Conservation (phyloP, 1,140 invertebrate genomes). For the Listronotus bonariensis region DNA sequence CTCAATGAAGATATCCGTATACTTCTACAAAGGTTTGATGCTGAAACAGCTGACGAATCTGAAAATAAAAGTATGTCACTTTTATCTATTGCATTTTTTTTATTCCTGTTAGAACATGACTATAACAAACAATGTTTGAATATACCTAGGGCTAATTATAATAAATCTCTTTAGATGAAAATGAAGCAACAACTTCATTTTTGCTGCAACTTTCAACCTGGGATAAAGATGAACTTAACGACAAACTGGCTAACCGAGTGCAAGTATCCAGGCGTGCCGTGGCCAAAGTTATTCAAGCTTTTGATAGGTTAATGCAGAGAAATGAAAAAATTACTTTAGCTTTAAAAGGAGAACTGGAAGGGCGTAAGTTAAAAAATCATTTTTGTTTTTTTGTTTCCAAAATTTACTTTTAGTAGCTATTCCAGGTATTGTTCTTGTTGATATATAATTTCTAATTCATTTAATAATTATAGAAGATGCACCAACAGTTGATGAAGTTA, state of each 20-base stretch:
- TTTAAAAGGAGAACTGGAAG: conserved; percentile 81
- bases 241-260: conserved; percentile 92
- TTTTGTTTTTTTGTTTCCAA: no score
- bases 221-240: conserved; percentile 97
- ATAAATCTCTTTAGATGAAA: conserved; percentile 78
- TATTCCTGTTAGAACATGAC: no score
- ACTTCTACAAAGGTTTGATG: conserved; percentile 93
- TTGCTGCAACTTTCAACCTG: conserved; percentile 95
- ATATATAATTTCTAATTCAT: neutral
- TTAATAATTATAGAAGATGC: conserved; percentile 62
- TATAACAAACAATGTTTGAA: no score
- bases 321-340: conserved; percentile 90
- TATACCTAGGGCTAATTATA: no score
- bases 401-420: no score
- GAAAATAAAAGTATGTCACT: conserved; percentile 83
- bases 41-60: conserved; percentile 94
- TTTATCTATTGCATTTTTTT: no score
- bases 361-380: conserved; percentile 56
- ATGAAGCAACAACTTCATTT: conserved; percentile 95
- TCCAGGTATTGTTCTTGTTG: conserved; percentile 1
- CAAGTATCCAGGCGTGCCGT: conserved; percentile 92
- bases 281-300: conserved; percentile 94
- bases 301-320: conserved; percentile 90
- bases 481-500: conserved; percentile 77
- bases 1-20: conserved; percentile 96